phyloP scores from a whole-genome alignment of 2,888 invertebrate genomes.

The Cerastis rubricosa region DNA sequence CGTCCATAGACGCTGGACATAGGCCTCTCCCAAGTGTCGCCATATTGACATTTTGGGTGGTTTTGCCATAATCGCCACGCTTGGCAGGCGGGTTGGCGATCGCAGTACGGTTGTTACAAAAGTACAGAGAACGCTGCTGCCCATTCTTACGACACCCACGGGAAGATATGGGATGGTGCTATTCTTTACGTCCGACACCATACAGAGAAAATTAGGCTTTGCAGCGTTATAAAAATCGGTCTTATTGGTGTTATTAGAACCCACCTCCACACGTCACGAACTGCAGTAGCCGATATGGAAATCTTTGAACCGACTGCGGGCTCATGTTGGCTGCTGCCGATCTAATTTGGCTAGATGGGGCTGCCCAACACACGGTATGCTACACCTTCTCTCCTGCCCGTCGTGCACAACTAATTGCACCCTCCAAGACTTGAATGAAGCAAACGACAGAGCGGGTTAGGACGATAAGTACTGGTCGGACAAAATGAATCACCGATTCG shows the following conservation, averaged over 20 bases:
- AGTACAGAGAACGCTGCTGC: too few species aligned
- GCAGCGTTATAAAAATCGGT: too few species aligned
- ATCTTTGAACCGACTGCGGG: background rate
- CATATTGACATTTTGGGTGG: too few species aligned
- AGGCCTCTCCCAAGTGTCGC: too few species aligned
- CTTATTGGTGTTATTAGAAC: background rate
- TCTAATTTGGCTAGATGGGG: background rate
- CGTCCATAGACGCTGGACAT: too few species aligned
- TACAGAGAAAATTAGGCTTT: too few species aligned
- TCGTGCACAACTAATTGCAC: background rate
- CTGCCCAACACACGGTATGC: background rate
- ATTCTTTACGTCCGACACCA: too few species aligned
- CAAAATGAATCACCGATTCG: background rate
- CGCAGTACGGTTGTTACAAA: too few species aligned
- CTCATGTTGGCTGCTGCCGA: background rate
- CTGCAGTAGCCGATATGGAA: background rate
- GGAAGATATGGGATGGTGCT: too few species aligned
- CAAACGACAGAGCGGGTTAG: background rate
- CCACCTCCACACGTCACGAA: background rate
- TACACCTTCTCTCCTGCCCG: background rate
- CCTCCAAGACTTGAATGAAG: background rate
- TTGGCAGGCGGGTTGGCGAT: too few species aligned
- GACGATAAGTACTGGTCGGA: background rate
- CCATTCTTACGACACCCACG: too few species aligned
- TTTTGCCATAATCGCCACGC: too few species aligned